Conservation (phyloP, 2,888 invertebrate genomes). For the Leptopilina syphax region DNA sequence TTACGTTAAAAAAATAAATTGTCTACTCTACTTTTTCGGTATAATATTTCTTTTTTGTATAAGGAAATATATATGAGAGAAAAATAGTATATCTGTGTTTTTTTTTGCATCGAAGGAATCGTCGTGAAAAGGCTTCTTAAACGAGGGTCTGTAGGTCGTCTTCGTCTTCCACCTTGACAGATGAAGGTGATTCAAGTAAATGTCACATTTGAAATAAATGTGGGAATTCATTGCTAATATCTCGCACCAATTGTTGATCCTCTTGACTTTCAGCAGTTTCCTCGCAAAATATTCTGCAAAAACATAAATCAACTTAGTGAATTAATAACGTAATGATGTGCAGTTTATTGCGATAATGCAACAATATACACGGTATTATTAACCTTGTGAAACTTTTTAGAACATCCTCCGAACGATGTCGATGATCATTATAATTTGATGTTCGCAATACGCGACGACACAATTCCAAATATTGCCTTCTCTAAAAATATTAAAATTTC, state of each 20-base stretch:
- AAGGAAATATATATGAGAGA: constrained; percentile 42
- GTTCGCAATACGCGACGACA: constrained; percentile 89
- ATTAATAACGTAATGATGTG: neutral
- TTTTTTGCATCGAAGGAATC: neutral
- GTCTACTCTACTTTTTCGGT: too few species aligned
- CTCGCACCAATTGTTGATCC: constrained; percentile 88
- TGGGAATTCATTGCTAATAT: constrained; percentile 91
- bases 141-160: constrained; percentile 71
- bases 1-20: too few species aligned
- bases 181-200: constrained; percentile 63
- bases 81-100: constrained; percentile 44
- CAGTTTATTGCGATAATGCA: neutral
- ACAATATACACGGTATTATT: neutral
- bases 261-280: constrained; percentile 85
- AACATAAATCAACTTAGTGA: constrained; percentile 16
- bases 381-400: constrained; percentile 87
- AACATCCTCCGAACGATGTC: constrained; percentile 88
- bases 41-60: too few species aligned
- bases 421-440: constrained; percentile 88
- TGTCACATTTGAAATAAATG: constrained; percentile 78
- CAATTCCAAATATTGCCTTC: constrained; percentile 87
- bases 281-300: constrained; percentile 87
- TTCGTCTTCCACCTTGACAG: constrained; percentile 64
- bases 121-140: constrained; percentile 52
- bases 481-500: constrained; percentile 69